These are phyloP conservation scores for Tachysurus fulvidraco DNA, from an alignment of 2,113 vertebrate genomes.

Conservation along the genomic window DNA sequence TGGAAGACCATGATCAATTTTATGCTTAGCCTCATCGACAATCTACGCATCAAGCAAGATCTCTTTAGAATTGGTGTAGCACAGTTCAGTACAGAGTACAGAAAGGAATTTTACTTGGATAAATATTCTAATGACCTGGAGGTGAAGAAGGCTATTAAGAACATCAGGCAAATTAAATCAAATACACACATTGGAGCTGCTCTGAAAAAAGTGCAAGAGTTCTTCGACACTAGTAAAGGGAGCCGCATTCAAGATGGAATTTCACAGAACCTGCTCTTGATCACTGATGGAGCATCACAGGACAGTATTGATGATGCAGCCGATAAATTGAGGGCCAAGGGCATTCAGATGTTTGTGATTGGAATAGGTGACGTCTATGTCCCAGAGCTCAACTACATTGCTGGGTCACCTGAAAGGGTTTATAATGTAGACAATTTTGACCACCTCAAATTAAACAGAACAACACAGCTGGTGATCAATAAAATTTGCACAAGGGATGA, in stretches of 20 bases:
- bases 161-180: conserved; percentile 45
- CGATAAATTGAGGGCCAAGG: conserved; percentile 45
- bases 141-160: conserved; percentile 59
- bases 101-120: conserved; percentile 72
- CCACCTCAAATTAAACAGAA: conserved; percentile 59
- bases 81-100: conserved; percentile 68
- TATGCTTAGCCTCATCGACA: conserved; percentile 60
- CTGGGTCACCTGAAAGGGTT: conserved; percentile 52
- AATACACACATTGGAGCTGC: conserved; percentile 65
- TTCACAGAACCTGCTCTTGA: conserved; percentile 75
- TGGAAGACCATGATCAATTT: conserved; percentile 73
- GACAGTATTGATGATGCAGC: conserved; percentile 57
- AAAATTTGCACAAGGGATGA: conserved; percentile 56
- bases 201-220: conserved; percentile 54
- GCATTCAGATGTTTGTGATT: conserved; percentile 69
- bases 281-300: conserved; percentile 72
- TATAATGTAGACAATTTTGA: conserved; percentile 65
- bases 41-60: conserved; percentile 66
- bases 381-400: conserved; percentile 69
- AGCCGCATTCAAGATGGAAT: conserved; percentile 57
- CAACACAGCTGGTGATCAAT: conserved; percentile 57
- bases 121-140: not conserved
- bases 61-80: conserved; percentile 69
- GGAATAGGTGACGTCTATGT: conserved; percentile 63
- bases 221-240: conserved; percentile 67